These are phyloP conservation scores for Melanotus villosus DNA, from an alignment of 2,888 invertebrate species.

Conservation along the genomic window DNA sequence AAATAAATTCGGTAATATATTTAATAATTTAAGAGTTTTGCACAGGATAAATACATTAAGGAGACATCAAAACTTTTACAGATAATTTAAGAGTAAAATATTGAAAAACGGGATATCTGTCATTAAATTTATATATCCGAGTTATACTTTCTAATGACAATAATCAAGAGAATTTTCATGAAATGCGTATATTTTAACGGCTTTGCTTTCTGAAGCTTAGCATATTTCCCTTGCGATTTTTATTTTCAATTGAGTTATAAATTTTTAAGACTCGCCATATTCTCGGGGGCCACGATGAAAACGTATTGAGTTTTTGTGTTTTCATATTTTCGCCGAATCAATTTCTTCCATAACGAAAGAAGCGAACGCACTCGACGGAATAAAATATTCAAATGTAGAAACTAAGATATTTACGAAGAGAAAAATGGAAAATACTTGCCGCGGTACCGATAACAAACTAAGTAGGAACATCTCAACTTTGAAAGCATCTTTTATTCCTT, in stretches of 20 bases:
- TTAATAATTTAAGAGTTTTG: background rate
- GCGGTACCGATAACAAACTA: background rate
- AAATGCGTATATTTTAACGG: slow-evolving; percentile 24
- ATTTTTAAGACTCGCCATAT: slow-evolving; percentile 37
- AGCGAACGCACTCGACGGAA: background rate
- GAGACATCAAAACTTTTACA: background rate
- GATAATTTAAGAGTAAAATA: slow-evolving; percentile 3
- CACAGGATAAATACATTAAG: background rate
- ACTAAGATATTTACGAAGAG: background rate
- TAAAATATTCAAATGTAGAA: background rate
- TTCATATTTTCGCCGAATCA: slow-evolving; percentile 31
- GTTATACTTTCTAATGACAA: slow-evolving; percentile 3
- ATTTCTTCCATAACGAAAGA: slow-evolving; percentile 15
- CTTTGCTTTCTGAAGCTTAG: slow-evolving; percentile 26
- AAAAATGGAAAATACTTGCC: background rate
- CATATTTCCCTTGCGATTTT: slow-evolving; percentile 42
- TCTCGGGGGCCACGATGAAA: slow-evolving; percentile 21
- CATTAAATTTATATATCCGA: background rate
- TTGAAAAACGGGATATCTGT: background rate
- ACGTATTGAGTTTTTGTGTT: slow-evolving; percentile 33
- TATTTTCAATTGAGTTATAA: slow-evolving; percentile 42
- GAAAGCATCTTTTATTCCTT: too few relatives aligned
- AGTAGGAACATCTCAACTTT: background rate
- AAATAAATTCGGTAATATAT: too few relatives aligned
- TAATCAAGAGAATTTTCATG: slow-evolving; percentile 20